phyloP scores from a whole-genome alignment of 1,140 invertebrate species.

The Papilio polytes region DNA sequence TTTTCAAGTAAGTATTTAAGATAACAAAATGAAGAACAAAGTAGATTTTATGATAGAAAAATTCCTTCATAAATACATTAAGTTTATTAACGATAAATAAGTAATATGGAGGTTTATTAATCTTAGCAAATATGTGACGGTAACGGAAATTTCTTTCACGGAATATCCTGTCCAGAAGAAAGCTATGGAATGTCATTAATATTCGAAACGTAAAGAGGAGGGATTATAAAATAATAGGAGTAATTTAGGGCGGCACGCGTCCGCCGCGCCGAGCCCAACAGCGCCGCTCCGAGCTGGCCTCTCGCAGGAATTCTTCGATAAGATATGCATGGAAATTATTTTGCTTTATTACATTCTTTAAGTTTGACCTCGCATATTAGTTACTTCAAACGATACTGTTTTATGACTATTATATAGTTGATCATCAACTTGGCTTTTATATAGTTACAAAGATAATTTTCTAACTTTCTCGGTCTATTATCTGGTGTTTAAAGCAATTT shows the following conservation, averaged over 20 bases:
- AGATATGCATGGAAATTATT: slow-evolving; percentile 81
- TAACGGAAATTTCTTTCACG: slow-evolving; percentile 67
- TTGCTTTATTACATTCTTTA: slow-evolving; percentile 80
- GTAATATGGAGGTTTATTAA: slow-evolving; percentile 46
- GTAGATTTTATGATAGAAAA: background rate
- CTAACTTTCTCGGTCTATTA: slow-evolving; percentile 10
- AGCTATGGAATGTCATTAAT: slow-evolving; percentile 81
- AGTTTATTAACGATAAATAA: slow-evolving; percentile 10
- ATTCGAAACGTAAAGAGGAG: slow-evolving; percentile 81
- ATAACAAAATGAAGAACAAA: background rate
- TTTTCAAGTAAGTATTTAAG: background rate
- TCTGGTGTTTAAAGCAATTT: background rate
- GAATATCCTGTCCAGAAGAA: slow-evolving; percentile 69
- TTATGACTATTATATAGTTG: background rate
- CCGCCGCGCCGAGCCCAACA: slow-evolving; percentile 39
- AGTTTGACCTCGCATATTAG: slow-evolving; percentile 38
- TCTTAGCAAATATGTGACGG: slow-evolving; percentile 66
- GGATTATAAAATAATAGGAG: slow-evolving; percentile 83
- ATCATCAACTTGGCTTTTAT: no score
- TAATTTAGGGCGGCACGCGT: slow-evolving; percentile 78
- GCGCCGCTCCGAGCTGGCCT: slow-evolving; percentile 40
- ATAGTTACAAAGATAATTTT: slow-evolving; percentile 3
- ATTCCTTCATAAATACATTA: background rate
- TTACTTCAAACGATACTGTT: slow-evolving; percentile 24
- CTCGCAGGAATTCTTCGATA: slow-evolving; percentile 72